Conservation (phyloP, 2,113 vertebrate genomes). For the Mastomys coucha region DNA sequence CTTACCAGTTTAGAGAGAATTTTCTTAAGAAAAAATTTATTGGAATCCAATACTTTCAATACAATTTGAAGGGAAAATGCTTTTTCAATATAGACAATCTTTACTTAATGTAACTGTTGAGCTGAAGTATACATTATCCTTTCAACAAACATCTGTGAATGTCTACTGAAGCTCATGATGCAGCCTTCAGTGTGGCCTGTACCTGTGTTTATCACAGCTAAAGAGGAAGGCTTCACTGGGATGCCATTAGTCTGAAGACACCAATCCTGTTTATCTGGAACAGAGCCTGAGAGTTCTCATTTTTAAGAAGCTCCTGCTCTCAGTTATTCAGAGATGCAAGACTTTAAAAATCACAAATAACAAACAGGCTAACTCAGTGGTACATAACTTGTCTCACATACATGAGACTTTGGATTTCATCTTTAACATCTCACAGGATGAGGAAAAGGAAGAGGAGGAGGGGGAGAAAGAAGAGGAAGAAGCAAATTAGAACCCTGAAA, state of each 20-base stretch:
- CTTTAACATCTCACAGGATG: background rate
- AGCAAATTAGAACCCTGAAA: background rate
- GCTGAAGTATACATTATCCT: background rate
- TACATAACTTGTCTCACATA: background rate
- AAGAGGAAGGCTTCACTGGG: background rate
- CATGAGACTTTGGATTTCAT: background rate
- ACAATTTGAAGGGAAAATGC: conserved; percentile 50
- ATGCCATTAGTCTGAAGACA: background rate
- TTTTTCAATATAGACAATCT: background rate
- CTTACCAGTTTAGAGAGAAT: background rate
- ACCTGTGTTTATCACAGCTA: background rate
- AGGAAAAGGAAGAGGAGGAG: background rate
- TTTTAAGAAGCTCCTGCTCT: background rate
- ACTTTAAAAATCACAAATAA: background rate
- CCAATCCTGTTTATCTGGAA: background rate
- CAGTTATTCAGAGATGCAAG: background rate
- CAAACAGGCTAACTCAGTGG: background rate
- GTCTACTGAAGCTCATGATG: background rate
- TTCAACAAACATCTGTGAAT: conserved; percentile 7
- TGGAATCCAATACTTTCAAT: background rate
- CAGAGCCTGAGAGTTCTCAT: background rate
- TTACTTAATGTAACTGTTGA: conserved; percentile 4
- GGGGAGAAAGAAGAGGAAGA: background rate
- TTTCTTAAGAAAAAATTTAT: background rate
- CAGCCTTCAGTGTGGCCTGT: background rate